Base-by-base conservation (phyloP, 2,888 invertebrate genomes). In the Caenorhabditis afra region DNA sequence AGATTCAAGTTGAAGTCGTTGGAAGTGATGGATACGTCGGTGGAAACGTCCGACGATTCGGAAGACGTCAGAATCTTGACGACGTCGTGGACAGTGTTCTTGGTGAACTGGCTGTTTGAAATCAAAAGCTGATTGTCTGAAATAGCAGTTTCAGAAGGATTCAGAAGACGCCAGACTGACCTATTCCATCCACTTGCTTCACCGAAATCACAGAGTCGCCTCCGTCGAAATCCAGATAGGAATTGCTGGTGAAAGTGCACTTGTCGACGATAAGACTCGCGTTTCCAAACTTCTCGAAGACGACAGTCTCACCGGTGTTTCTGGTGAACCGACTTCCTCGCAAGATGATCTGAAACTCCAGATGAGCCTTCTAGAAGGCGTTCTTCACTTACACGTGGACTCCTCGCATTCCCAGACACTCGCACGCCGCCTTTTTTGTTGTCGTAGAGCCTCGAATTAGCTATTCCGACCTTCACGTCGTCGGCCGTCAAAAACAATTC, bases 351-450 rank as follows among this genome's bases (percentile, higher is more conserved):
- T 80, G 50, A 50, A 79, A 70, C 8, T 47, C 3, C 18, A 47
- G 20, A 7, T 16, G 41, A 11, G 0, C 47, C n/a, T n/a, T n/a
- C n/a, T n/a, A n/a, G n/a, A n/a, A n/a, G n/a, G n/a, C n/a, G n/a
- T 45, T 29, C 45, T n/a, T 41, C 35, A 53, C 59, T 39, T 14
- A 78, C 77, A 20, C 50, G 53, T 20, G 78, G 67, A 23, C 49
- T 65, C 11, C 47, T 11, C 18, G 44, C 53, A n/a, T 29, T 12
- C 0, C 76, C 79, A 3, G 68, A 57, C 14, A 81, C 20, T 41
- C 65, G 55, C 14, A 81, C 35, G 3, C 61, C 79, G 49, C 79
- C 81, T 20, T 68, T 70, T 22, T 77, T 79, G 55, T 81, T 79
- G 61, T 81, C 81, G 45, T 66, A 53, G 23, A 79, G 57, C n/a